Percentiles rank a stretch among this genome's conserved stretches.
Evolutionary conservation across 2,797 vertebrate genomes (phyloP).

Genomic region (Alfaro cultratus): DNA sequence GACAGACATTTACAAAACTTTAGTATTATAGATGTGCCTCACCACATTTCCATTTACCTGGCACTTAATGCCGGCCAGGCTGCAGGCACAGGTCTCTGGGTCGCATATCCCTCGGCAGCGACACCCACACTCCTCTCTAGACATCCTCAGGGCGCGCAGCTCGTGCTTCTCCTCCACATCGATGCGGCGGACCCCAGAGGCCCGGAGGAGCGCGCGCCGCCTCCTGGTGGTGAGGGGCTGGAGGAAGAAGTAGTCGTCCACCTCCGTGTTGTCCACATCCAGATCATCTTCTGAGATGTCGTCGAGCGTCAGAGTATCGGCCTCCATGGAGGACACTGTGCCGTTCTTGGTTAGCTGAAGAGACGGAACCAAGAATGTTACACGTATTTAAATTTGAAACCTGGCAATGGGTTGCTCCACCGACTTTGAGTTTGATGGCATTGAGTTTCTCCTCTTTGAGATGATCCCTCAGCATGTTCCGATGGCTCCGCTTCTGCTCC

Average conservation of each 20-base stretch:
- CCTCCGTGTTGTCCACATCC: conserved; percentile 93
- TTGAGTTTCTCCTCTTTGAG: conserved; percentile 93
- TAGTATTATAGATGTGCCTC: conserved; percentile 74
- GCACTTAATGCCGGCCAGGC: conserved; percentile 95
- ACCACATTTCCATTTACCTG: conserved; percentile 88
- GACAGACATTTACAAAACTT: conserved; percentile 51
- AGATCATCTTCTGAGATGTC: conserved; percentile 95
- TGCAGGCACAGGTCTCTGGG: conserved; percentile 93
- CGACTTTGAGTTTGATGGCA: conserved; percentile 90
- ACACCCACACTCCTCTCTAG: conserved; percentile 93
- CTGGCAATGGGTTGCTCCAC: background rate
- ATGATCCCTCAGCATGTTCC: conserved; percentile 90
- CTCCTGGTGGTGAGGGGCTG: conserved; percentile 93
- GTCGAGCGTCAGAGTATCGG: conserved; percentile 88
- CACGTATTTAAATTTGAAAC: background rate
- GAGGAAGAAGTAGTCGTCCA: conserved; percentile 96
- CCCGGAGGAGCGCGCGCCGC: conserved; percentile 86
- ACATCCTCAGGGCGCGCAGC: conserved; percentile 89
- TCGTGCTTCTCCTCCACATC: conserved; percentile 93
- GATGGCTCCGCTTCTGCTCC: conserved; percentile 90
- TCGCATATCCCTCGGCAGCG: conserved; percentile 92
- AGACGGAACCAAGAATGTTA: background rate
- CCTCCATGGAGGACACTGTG: conserved; percentile 89
- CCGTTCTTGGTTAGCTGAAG: conserved; percentile 91
- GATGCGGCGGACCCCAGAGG: conserved; percentile 93